Percentiles rank a stretch among this genome's conserved stretches.
phyloP scores from a whole-genome alignment of 2,888 invertebrate species.

The Frankliniella intonsa region DNA sequence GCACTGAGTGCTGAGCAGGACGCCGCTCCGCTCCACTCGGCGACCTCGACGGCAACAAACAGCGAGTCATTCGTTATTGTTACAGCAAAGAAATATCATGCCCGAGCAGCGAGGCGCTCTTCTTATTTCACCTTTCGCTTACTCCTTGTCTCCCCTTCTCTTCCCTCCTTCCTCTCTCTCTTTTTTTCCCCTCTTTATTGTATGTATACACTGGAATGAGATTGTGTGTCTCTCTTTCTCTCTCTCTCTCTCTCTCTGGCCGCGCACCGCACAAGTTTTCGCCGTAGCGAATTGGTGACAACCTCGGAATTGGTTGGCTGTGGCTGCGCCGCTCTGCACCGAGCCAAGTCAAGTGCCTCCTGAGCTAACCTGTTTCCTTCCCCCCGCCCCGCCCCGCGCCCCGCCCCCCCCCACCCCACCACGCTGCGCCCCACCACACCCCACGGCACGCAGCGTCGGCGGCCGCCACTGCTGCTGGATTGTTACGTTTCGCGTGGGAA shows the following conservation, averaged over 20 bases:
- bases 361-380: no score
- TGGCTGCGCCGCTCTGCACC: no score
- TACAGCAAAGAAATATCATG: neutral
- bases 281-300: neutral
- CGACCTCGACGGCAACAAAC: neutral
- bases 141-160: no score
- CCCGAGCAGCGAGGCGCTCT: neutral
- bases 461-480: neutral
- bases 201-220: neutral
- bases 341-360: no score
- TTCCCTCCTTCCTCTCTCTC: no score
- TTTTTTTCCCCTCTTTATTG: no score
- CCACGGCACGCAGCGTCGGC: neutral
- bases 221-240: neutral
- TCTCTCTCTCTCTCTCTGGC: neutral
- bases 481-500: constrained; percentile 22
- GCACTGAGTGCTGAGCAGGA: no score
- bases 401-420: neutral
- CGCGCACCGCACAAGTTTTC: neutral
- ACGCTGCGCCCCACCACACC: neutral
- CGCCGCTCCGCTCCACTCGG: no score
- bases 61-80: neutral
- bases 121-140: no score
- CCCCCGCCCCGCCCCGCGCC: neutral
- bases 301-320: neutral